These are phyloP conservation scores for Marmota monax DNA, from an alignment of 2,113 vertebrate species.

Conservation along the genomic window DNA sequence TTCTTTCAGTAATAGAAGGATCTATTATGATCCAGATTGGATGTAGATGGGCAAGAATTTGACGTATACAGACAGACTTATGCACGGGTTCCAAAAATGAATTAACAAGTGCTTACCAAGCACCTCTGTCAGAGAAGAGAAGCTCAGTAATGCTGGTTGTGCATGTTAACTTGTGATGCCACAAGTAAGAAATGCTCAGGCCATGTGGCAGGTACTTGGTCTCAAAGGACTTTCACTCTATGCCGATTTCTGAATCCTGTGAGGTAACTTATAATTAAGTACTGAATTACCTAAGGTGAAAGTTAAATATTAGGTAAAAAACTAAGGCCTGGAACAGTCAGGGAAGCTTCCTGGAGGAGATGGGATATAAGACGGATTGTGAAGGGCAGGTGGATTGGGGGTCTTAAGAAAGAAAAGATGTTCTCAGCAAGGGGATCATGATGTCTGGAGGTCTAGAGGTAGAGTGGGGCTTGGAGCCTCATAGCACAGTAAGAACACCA, in stretches of 20 bases:
- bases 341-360: not conserved
- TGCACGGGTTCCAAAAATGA: not conserved
- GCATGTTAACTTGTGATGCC: not conserved
- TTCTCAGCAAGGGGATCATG: not conserved
- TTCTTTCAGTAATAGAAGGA: not conserved
- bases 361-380: not conserved
- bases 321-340: not conserved
- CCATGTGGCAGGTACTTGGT: not conserved
- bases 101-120: not conserved
- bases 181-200: not conserved
- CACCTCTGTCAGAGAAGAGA: not conserved
- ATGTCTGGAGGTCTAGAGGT: not conserved
- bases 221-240: constrained; percentile 21
- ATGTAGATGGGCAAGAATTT: not conserved
- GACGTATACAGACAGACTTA: not conserved
- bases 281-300: not conserved
- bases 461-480: not conserved
- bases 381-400: not conserved
- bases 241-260: not conserved
- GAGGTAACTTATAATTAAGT: not conserved
- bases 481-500: not conserved
- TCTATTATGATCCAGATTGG: not conserved
- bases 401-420: not conserved
- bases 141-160: not conserved
- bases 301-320: constrained; percentile 37